Conservation (phyloP, 2,888 invertebrate genomes). For the Metopia argyrocephala region DNA sequence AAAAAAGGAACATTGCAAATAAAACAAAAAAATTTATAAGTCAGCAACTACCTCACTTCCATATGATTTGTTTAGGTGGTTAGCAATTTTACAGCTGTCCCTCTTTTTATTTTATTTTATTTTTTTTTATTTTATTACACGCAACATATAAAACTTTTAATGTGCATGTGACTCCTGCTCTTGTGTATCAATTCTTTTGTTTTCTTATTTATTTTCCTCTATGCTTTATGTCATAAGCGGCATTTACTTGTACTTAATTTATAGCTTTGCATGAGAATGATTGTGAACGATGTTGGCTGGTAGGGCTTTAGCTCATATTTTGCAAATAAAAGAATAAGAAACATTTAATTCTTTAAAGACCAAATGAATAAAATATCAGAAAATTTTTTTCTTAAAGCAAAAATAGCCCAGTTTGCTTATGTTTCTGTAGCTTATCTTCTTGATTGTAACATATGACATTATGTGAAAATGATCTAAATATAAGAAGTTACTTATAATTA, state of each 20-base stretch:
- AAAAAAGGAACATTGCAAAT: no score
- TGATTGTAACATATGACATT: slow-evolving; percentile 55
- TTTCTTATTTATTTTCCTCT: slow-evolving; percentile 34
- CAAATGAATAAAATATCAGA: no score
- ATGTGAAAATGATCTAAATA: slow-evolving; percentile 54
- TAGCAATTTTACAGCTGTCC: slow-evolving; percentile 45
- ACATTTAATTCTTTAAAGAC: no score
- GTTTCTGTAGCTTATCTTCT: no score
- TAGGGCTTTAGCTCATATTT: no score
- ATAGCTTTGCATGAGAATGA: slow-evolving; percentile 59
- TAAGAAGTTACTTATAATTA: slow-evolving; percentile 60
- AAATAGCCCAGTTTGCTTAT: no score
- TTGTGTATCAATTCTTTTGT: slow-evolving; percentile 32
- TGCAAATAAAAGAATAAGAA: no score
- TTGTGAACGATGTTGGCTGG: background rate
- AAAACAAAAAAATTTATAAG: no score
- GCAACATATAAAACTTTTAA: background rate
- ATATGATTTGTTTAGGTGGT: no score
- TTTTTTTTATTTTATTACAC: background rate
- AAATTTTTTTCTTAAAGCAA: no score
- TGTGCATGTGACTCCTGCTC: slow-evolving; percentile 3
- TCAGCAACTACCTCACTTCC: no score
- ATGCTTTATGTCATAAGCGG: slow-evolving; percentile 66
- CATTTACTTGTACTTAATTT: slow-evolving; percentile 68
- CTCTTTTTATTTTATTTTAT: slow-evolving; percentile 29